These are phyloP conservation scores for Varanus salvator DNA, from an alignment of 2,113 vertebrate species.

Conservation along the genomic window DNA sequence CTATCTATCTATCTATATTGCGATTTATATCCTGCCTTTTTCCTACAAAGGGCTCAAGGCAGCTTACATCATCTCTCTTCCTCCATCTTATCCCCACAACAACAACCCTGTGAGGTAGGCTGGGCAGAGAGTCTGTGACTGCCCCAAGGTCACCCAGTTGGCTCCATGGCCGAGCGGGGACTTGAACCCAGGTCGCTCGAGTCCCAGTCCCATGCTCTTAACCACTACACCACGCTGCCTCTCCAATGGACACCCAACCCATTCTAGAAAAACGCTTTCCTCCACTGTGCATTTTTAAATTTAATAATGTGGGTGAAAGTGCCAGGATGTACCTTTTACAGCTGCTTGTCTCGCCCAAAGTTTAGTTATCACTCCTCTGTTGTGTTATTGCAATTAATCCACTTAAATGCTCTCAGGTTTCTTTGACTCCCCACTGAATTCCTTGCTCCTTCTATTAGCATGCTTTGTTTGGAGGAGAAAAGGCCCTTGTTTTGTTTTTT, in stretches of 20 bases:
- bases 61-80: too few species aligned
- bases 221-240: too few species aligned
- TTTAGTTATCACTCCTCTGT: slow-evolving; percentile 67
- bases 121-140: too few species aligned
- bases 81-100: too few species aligned
- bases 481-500: slow-evolving; percentile 66
- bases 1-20: too few species aligned
- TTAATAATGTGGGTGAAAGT: slow-evolving; percentile 77
- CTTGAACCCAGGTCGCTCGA: too few species aligned
- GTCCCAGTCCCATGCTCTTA: too few species aligned
- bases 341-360: slow-evolving; percentile 72
- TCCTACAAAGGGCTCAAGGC: too few species aligned
- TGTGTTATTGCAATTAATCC: slow-evolving; percentile 77
- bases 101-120: too few species aligned
- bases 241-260: neutral
- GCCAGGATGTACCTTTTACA: slow-evolving; percentile 71
- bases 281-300: slow-evolving; percentile 26
- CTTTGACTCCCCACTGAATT: slow-evolving; percentile 70
- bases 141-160: too few species aligned
- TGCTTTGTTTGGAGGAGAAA: slow-evolving; percentile 66
- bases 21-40: too few species aligned
- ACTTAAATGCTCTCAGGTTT: slow-evolving; percentile 77
- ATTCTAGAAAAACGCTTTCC: slow-evolving; percentile 53
- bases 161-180: too few species aligned
- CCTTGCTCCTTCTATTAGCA: slow-evolving; percentile 69